Conservation (phyloP, 1,140 invertebrate species). For the Nymphalis io region DNA sequence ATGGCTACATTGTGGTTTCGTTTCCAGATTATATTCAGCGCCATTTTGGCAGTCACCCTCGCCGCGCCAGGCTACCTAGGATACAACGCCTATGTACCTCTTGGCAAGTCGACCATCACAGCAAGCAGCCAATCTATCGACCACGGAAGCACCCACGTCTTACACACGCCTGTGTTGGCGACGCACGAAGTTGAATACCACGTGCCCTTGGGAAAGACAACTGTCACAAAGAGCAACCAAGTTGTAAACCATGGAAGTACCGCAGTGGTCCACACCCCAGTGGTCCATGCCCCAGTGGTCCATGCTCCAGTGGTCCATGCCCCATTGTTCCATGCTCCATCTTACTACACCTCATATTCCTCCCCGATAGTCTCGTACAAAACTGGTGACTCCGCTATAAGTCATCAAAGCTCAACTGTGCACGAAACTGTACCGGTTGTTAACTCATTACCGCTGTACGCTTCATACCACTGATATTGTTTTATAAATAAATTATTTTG, state of each 20-base stretch:
- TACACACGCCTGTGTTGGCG: conserved; percentile 34
- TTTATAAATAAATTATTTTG: neutral
- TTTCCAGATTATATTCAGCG: conserved; percentile 32
- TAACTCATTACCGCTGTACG: neutral
- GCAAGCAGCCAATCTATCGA: conserved; percentile 42
- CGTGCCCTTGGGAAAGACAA: neutral
- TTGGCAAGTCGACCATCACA: neutral
- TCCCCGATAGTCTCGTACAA: neutral
- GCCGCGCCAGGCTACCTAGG: conserved; percentile 59
- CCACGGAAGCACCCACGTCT: conserved; percentile 57
- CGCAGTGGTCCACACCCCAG: conserved; percentile 42
- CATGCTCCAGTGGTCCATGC: neutral
- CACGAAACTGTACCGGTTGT: neutral
- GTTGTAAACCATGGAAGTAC: conserved; percentile 45
- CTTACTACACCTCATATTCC: neutral
- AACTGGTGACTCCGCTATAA: neutral
- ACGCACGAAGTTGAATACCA: neutral
- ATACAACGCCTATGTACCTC: neutral
- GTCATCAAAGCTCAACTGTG: neutral
- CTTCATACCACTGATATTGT: neutral
- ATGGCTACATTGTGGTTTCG: too few species aligned
- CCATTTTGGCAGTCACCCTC: conserved; percentile 72
- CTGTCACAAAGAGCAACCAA: neutral
- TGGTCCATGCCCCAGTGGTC: neutral
- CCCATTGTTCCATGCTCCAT: neutral